A percentile compares a stretch with the other conserved stretches of the same genome.
Evolutionary conservation across 2,797 vertebrate species (phyloP).

Genomic region (Enteromius anoplus): DNA sequence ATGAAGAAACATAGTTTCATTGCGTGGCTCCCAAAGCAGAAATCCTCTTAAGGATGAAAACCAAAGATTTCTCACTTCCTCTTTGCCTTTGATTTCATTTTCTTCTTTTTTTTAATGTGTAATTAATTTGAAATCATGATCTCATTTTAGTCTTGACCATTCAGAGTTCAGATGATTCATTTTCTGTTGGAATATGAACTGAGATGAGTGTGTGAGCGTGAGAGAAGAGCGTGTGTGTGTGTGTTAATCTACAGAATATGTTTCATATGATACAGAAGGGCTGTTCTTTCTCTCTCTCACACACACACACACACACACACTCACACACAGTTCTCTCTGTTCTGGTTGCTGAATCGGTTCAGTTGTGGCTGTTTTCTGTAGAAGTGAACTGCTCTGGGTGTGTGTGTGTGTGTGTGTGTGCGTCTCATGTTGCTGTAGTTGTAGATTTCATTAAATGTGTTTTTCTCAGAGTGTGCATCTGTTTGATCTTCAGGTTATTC

Average conservation of each 20-base stretch:
- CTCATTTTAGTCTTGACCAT: background rate
- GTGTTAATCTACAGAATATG: constrained; percentile 3
- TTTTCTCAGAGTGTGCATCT: background rate
- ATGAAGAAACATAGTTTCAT: constrained; percentile 14
- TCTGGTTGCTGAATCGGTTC: too few species aligned
- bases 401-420: background rate
- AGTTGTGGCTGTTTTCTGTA: background rate
- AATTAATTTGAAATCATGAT: background rate
- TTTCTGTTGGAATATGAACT: background rate
- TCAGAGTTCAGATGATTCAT: background rate
- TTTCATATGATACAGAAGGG: constrained; percentile 14
- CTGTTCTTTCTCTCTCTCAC: background rate
- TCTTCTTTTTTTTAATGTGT: background rate
- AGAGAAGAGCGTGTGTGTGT: too few species aligned
- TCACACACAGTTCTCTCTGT: background rate
- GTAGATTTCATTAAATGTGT: constrained; percentile 30
- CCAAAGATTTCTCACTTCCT: constrained; percentile 86
- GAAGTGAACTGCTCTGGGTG: background rate
- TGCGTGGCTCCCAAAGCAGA: constrained; percentile 80
- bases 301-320: background rate
- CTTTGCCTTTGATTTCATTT: constrained; percentile 52
- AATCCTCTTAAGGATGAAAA: constrained; percentile 82
- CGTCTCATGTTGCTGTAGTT: background rate
- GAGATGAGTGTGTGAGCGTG: too few species aligned
- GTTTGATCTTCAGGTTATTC: background rate